Evolutionary conservation across 2,113 vertebrate species (phyloP), one percentile per base, ranked within the genome.

Genomic region (Alaudala cheleensis): DNA sequence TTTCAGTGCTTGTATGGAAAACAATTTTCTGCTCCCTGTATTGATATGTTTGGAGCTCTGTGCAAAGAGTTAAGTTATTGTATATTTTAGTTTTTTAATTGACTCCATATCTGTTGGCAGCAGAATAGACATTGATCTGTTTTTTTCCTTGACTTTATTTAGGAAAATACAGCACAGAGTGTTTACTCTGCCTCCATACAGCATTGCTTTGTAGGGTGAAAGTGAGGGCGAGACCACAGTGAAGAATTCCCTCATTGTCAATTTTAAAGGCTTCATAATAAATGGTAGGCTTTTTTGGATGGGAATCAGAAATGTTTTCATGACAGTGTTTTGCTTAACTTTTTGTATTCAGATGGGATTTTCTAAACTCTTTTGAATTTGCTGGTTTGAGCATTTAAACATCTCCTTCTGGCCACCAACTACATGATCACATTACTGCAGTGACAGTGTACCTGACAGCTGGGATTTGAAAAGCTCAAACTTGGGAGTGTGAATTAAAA

Each of bases 221-320:
- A 94, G 93, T 24, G 70, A 96, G 97, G 97, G 93, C 90, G 78
- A 97, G 96, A 97, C 97, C 97, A 97, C 95, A 97, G 94, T 93
- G 96, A 96, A 97, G 94, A 97, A 97, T 96, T 96, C 96, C 88
- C 94, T 95, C 94, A 96, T 95, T 97, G 96, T 97, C 97, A 95
- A 80, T 96, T 97, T 92, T 92, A 92, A 97, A 91, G 92, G 95
- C 94, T 95, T 96, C 94, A 89, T 95, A 95, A 96, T 72, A 95
- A 97, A 95, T 95, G 90, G 93, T 86, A 91, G 90, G 77, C 92
- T 95, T 83, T 94, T 95, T 66, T 93, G 96, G 96, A 95, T 80
- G 73, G 81, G 92, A 93, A 80, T 96, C 93, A 94, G 95, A 97
- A 95, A 95, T 96, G 95, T 95, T 96, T 96, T 96, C 83, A 22